Evolutionary conservation across 1,140 invertebrate species (phyloP).

Genomic region (Rhizoglyphus robini): DNA sequence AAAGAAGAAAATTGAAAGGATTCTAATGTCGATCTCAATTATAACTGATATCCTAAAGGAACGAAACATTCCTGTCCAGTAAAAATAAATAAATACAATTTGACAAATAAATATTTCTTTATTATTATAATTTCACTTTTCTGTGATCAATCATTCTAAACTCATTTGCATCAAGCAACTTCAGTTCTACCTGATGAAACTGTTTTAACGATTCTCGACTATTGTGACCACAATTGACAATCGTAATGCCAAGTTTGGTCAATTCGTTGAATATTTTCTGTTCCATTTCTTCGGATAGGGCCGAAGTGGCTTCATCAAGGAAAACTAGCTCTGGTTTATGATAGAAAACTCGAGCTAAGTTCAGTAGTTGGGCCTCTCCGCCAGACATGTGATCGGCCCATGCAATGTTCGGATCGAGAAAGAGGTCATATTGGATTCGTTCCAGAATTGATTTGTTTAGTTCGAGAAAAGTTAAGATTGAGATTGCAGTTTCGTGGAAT

Average conservation of each 20-base stretch:
- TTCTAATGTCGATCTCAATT: too few species aligned
- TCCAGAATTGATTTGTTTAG: background rate
- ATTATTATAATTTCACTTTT: background rate
- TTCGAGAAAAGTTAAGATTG: background rate
- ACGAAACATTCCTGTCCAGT: too few species aligned
- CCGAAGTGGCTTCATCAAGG: constrained; percentile 49
- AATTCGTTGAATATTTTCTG: constrained; percentile 36
- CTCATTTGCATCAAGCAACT: background rate
- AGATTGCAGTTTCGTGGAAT: background rate
- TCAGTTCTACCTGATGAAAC: constrained; percentile 35
- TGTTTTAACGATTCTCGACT: constrained; percentile 34
- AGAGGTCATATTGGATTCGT: constrained; percentile 30
- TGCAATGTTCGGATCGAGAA: constrained; percentile 39
- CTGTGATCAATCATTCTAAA: background rate
- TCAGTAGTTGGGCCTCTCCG: constrained; percentile 49
- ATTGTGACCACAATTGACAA: constrained; percentile 44
- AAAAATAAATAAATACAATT: too few species aligned
- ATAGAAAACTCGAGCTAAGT: constrained; percentile 45
- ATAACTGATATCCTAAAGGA: too few species aligned
- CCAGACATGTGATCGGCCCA: constrained; percentile 48
- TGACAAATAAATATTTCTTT: background rate
- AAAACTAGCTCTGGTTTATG: constrained; percentile 44
- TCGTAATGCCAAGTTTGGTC: constrained; percentile 38
- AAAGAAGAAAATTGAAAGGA: too few species aligned
- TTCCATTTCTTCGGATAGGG: constrained; percentile 42